Evolutionary conservation across 2,888 invertebrate genomes (phyloP).

Genomic region (Steinernema carpocapsae): DNA sequence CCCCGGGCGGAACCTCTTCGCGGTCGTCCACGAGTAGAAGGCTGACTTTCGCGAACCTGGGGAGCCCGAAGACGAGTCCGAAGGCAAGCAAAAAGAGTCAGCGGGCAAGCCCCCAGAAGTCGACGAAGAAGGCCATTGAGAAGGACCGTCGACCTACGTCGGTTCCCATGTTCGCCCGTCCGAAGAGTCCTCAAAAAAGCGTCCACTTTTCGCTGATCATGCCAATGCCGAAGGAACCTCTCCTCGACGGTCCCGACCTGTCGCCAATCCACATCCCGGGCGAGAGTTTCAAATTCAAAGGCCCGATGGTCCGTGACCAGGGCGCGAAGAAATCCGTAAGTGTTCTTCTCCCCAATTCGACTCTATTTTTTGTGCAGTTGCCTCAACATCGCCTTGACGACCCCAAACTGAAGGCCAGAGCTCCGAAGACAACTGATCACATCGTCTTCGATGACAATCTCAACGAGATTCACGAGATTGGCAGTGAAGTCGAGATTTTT

Average conservation of each 20-base stretch:
- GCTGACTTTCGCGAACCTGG: too few relatives aligned
- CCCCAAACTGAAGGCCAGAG: not conserved
- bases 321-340: not conserved
- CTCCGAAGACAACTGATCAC: constrained; percentile 11
- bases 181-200: not conserved
- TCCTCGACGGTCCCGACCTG: not conserved
- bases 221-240: not conserved
- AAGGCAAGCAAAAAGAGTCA: too few relatives aligned
- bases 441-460: not conserved
- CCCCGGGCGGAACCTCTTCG: too few relatives aligned
- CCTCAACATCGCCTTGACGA: constrained; percentile 5
- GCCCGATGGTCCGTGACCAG: not conserved
- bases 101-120: too few relatives aligned
- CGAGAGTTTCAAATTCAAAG: not conserved
- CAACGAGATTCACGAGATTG: not conserved
- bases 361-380: not conserved
- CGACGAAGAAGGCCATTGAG: too few relatives aligned
- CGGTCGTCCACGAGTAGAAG: too few relatives aligned
- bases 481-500: not conserved
- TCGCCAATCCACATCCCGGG: not conserved
- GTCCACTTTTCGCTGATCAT: not conserved
- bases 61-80: too few relatives aligned
- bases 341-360: not conserved
- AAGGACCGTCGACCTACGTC: too few relatives aligned
- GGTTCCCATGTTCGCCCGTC: too few relatives aligned